Conservation (phyloP, 1,140 invertebrate genomes). For the Drosophila arizonae region DNA sequence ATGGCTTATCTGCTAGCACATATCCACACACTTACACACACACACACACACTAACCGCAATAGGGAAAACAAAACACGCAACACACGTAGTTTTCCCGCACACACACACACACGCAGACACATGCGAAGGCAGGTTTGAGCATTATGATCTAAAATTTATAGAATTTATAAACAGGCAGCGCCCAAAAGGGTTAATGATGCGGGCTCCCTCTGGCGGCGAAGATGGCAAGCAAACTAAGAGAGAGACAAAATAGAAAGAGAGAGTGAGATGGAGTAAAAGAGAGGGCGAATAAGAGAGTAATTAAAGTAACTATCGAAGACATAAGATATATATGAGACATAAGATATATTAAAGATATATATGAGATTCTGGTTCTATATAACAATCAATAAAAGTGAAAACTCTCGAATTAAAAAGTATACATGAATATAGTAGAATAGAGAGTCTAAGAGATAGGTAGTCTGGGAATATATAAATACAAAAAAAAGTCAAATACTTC, state of each 20-base stretch:
- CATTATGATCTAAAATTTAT: conserved; percentile 81
- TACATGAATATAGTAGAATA: no score
- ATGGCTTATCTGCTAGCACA: conserved; percentile 47
- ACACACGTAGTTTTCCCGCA: conserved; percentile 47
- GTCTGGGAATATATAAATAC: no score
- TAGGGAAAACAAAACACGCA: conserved; percentile 40
- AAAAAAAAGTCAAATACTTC: neutral
- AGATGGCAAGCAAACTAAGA: conserved; percentile 23
- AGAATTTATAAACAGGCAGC: conserved; percentile 72
- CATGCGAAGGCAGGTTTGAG: conserved; percentile 27
- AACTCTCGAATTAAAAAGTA: no score
- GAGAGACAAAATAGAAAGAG: neutral
- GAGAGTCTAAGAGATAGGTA: neutral
- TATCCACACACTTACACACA: conserved; percentile 37
- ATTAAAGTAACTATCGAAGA: conserved; percentile 40
- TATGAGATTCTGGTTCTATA: neutral
- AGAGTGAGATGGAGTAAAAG: neutral
- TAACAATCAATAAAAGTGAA: no score
- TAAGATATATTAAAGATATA: no score
- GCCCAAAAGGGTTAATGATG: conserved; percentile 60
- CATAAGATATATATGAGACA: neutral
- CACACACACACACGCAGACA: conserved; percentile 30
- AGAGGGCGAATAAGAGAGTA: neutral
- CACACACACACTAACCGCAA: conserved; percentile 47
- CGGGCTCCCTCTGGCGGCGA: conserved; percentile 40